Conservation (phyloP, 1,140 invertebrate species). For the Megalopta genalis region DNA sequence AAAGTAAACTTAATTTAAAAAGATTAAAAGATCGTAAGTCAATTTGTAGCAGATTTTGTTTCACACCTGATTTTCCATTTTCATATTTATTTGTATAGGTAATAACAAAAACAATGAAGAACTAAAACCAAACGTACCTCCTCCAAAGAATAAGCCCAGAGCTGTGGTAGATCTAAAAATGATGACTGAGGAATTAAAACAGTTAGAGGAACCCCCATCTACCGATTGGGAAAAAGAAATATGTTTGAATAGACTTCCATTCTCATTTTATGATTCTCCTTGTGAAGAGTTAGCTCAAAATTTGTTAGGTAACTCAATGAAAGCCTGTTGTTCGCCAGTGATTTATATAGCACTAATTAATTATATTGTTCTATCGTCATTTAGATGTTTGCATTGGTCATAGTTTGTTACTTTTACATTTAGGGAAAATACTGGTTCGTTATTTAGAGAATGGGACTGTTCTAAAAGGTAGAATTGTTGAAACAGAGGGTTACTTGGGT, state of each 20-base stretch:
- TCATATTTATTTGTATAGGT: constrained; percentile 31
- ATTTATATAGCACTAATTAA: neutral
- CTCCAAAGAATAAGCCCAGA: constrained; percentile 52
- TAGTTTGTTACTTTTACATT: constrained; percentile 19
- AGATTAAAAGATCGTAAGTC: constrained; percentile 28
- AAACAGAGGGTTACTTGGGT: constrained; percentile 90
- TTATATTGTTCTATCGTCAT: constrained; percentile 40
- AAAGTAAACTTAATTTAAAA: constrained; percentile 39
- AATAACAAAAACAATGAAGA: constrained; percentile 27
- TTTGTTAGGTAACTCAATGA: constrained; percentile 80
- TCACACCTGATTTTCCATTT: neutral
- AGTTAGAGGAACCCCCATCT: constrained; percentile 72
- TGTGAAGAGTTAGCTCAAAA: constrained; percentile 81
- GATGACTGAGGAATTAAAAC: constrained; percentile 70
- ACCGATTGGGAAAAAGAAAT: constrained; percentile 69
- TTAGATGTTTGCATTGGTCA: neutral
- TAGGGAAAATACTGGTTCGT: constrained; percentile 83
- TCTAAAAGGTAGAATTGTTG: constrained; percentile 86
- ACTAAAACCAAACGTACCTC: constrained; percentile 23
- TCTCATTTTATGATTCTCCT: constrained; percentile 75
- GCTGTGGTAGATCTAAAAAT: constrained; percentile 64
- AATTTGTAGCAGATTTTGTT: neutral
- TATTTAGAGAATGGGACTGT: constrained; percentile 80
- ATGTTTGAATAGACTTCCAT: constrained; percentile 63
- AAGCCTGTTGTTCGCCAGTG: too few relatives aligned